Conservation (phyloP, 2,888 invertebrate genomes). For the Notodonta dromedarius region DNA sequence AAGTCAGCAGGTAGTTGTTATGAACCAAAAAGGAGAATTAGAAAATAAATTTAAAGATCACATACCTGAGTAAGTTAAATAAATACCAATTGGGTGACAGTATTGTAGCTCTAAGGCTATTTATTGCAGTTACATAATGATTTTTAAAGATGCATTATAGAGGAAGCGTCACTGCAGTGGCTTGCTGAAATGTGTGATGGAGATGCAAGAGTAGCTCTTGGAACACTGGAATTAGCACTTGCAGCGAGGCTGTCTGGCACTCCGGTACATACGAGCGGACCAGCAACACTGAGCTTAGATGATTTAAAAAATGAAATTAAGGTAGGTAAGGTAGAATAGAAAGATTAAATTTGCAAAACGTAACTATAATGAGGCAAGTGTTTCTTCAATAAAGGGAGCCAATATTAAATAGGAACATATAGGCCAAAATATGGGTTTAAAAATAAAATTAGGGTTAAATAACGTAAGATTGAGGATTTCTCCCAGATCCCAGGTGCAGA, state of each 20-base stretch:
- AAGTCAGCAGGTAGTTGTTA: constrained; percentile 53
- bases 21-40: constrained; percentile 46
- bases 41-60: constrained; percentile 31
- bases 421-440: too few relatives aligned
- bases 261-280: constrained; percentile 50
- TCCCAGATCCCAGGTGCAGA: too few relatives aligned
- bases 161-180: constrained; percentile 86
- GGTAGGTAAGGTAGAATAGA: constrained; percentile 54
- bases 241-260: constrained; percentile 73
- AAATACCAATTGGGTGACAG: neutral
- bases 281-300: constrained; percentile 83
- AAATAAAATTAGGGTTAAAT: too few relatives aligned
- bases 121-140: neutral
- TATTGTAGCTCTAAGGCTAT: neutral
- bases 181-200: constrained; percentile 91
- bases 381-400: too few relatives aligned
- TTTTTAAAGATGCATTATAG: constrained; percentile 64
- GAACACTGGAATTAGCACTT: constrained; percentile 89
- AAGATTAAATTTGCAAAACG: too few relatives aligned
- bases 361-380: too few relatives aligned
- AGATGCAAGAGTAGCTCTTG: constrained; percentile 91
- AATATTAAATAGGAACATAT: too few relatives aligned
- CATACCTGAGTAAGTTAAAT: constrained; percentile 48
- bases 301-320: constrained; percentile 90
- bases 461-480: too few relatives aligned